Percentiles rank a stretch among this genome's conserved stretches.
Conservation (phyloP, 2,888 invertebrate genomes). For the Julus scanicus region DNA sequence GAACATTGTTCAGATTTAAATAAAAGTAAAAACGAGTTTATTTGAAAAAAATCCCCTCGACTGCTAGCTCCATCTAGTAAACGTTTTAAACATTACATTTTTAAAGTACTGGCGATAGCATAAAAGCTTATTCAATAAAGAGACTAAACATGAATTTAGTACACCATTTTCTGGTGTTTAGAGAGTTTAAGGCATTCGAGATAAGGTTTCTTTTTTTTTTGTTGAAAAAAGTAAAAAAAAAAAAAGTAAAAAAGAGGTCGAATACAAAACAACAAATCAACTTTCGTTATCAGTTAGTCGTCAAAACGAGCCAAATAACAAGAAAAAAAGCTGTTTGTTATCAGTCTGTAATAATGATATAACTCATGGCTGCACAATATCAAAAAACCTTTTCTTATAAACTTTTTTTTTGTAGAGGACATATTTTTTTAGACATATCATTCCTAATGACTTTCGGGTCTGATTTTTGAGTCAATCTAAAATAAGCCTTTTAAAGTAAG, state of each 20-base stretch:
- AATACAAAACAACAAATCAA: constrained; percentile 12
- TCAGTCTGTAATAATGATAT: constrained; percentile 47
- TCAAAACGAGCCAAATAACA: constrained; percentile 41
- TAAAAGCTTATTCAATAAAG: constrained; percentile 4
- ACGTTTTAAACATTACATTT: background rate
- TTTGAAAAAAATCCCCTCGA: too few relatives aligned
- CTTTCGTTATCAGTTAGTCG: constrained; percentile 11
- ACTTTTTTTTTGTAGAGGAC: background rate
- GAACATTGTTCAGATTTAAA: too few relatives aligned
- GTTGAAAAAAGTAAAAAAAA: too few relatives aligned
- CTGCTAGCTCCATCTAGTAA: background rate
- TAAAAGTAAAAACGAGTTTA: too few relatives aligned
- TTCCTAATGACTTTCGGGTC: constrained; percentile 43
- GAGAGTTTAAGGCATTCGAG: constrained; percentile 10
- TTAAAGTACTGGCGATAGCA: background rate
- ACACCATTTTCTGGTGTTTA: constrained; percentile 38
- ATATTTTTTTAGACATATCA: background rate
- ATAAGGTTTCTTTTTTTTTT: background rate
- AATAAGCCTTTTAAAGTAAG: background rate
- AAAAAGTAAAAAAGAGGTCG: constrained; percentile 16
- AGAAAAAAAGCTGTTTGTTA: constrained; percentile 28
- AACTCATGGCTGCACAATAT: constrained; percentile 45
- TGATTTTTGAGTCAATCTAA: constrained; percentile 19
- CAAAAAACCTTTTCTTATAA: background rate
- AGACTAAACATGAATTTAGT: constrained; percentile 36